Conservation (phyloP, 2,888 invertebrate genomes). For the Drosophila kanekoi region DNA sequence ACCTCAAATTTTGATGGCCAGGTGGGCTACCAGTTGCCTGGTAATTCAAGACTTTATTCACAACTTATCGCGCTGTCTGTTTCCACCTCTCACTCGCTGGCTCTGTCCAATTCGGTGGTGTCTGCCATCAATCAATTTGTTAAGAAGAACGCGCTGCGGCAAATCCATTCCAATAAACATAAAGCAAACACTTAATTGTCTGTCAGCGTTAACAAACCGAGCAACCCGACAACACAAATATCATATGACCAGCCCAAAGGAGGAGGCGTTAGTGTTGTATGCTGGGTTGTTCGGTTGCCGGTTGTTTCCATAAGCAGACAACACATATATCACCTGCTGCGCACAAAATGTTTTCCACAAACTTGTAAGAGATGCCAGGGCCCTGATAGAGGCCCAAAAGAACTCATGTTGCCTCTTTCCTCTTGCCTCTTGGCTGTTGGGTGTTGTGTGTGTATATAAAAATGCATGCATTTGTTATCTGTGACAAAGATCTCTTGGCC, state of each 20-base stretch:
- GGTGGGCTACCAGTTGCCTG: constrained; percentile 58
- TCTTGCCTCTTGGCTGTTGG: constrained; percentile 4
- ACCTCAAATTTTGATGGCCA: constrained; percentile 57
- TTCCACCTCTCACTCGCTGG: not conserved
- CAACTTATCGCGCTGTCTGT: constrained; percentile 33
- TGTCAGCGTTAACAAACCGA: constrained; percentile 81
- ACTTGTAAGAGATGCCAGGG: constrained; percentile 77
- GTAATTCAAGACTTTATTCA: constrained; percentile 60
- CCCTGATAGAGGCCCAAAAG: constrained; percentile 66
- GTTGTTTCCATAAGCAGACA: constrained; percentile 64
- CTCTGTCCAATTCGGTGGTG: constrained; percentile 34
- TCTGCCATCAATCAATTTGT: constrained; percentile 78
- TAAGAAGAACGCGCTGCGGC: constrained; percentile 64
- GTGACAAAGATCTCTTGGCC: constrained; percentile 80
- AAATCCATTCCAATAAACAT: constrained; percentile 80
- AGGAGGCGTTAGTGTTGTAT: constrained; percentile 59
- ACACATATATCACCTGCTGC: constrained; percentile 80
- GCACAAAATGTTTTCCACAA: constrained; percentile 80
- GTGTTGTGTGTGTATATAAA: constrained; percentile 49
- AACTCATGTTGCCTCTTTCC: constrained; percentile 57
- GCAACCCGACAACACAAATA: constrained; percentile 77
- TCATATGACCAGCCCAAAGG: constrained; percentile 66
- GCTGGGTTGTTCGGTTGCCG: constrained; percentile 34
- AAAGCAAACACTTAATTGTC: constrained; percentile 81
- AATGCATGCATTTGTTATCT: constrained; percentile 76